These are phyloP conservation scores for Rapana venosa DNA, from an alignment of 2,888 invertebrate genomes.

Conservation along the genomic window DNA sequence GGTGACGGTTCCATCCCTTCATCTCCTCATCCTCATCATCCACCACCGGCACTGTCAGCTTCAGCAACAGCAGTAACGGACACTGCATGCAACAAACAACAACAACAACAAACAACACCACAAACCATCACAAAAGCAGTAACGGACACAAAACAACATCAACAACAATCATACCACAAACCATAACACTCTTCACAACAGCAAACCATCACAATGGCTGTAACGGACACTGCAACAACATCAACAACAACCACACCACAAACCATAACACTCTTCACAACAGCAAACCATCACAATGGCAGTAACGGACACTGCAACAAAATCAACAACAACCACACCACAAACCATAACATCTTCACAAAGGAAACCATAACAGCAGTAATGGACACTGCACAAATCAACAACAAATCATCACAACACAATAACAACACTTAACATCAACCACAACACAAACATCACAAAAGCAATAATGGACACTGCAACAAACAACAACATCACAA, in stretches of 20 bases:
- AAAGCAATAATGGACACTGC: no score
- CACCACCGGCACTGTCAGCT: conserved; percentile 82
- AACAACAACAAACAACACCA: background rate
- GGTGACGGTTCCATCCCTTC: conserved; percentile 81
- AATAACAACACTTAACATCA: no score
- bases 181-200: background rate
- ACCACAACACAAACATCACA: no score
- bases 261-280: background rate
- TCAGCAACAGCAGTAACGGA: conserved; percentile 1
- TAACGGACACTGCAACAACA: background rate
- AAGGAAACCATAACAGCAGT: no score
- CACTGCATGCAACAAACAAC: conserved; percentile 5
- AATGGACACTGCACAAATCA: no score
- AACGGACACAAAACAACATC: background rate
- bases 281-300: background rate
- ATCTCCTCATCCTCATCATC: conserved; percentile 66
- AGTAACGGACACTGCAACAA: no score
- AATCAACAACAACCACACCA: no score
- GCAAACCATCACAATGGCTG: background rate
- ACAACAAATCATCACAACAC: no score
- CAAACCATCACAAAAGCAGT: background rate
- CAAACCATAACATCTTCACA: no score
- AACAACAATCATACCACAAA: background rate
- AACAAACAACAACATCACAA: no score
- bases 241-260: background rate